Conservation (phyloP, 2,113 vertebrate genomes). For the Nothoprocta perdicaria region DNA sequence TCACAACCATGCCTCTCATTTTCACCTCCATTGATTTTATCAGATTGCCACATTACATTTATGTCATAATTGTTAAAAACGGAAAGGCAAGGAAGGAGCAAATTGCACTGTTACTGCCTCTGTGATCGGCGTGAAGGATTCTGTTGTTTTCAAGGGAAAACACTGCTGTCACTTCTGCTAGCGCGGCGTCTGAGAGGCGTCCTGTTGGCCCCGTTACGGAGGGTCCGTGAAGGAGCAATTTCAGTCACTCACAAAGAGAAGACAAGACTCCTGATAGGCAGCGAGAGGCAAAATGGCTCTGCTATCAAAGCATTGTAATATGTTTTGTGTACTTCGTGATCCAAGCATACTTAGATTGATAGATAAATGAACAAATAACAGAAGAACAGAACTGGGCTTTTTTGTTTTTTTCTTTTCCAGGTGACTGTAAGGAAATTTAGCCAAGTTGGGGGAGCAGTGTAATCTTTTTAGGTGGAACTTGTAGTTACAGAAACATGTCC, state of each 20-base stretch:
- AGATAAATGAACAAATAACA: neutral
- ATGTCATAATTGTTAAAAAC: neutral
- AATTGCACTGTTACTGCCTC: neutral
- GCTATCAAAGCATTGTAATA: neutral
- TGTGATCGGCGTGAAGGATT: neutral
- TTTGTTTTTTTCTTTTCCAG: neutral
- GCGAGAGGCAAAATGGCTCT: neutral
- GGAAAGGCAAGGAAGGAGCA: neutral
- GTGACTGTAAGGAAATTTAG: neutral
- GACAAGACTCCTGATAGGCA: neutral
- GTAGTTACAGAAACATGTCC: neutral
- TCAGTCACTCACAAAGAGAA: neutral
- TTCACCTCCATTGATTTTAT: conserved; percentile 61
- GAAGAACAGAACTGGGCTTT: neutral
- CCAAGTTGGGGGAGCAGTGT: fast-evolving
- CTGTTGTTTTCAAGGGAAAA: neutral
- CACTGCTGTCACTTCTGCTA: neutral
- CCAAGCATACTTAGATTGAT: neutral
- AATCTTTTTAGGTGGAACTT: neutral
- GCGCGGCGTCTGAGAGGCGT: neutral
- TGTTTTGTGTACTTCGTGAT: neutral
- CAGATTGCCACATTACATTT: neutral
- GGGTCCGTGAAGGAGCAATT: neutral
- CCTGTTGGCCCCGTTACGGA: neutral
- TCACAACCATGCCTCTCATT: conserved; percentile 1